Conservation (phyloP, 1,140 invertebrate genomes). For the Drusus annulatus region DNA sequence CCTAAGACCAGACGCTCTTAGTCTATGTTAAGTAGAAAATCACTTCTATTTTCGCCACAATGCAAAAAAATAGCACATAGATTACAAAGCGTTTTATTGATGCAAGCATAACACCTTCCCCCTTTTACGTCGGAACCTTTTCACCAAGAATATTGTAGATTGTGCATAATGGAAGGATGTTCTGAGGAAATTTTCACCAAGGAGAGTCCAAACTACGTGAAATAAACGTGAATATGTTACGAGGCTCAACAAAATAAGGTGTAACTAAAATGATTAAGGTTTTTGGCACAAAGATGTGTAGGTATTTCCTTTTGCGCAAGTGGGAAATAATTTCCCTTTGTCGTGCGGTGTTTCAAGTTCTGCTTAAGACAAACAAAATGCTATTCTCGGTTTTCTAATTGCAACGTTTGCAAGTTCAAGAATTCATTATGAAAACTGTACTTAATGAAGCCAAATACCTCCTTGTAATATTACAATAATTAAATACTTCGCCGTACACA, state of each 20-base stretch:
- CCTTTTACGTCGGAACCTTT: background rate
- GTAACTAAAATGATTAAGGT: background rate
- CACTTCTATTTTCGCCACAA: background rate
- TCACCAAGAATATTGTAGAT: background rate
- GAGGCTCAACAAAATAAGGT: background rate
- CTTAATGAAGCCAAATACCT: slow-evolving; percentile 32
- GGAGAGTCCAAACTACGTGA: background rate
- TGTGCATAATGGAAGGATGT: background rate
- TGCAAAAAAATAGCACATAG: background rate
- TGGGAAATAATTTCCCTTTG: too few relatives aligned
- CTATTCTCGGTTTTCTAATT: slow-evolving; percentile 58
- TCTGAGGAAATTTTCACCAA: background rate
- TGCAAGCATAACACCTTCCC: background rate
- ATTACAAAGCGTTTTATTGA: too few relatives aligned
- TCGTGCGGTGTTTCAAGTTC: background rate
- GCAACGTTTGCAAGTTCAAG: slow-evolving; percentile 55
- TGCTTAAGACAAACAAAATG: slow-evolving; percentile 12
- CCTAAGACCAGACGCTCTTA: background rate
- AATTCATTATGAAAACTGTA: slow-evolving; percentile 50
- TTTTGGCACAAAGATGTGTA: too few relatives aligned
- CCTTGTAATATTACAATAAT: slow-evolving; percentile 33
- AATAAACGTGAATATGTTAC: background rate
- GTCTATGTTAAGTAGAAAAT: background rate
- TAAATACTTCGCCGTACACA: slow-evolving; percentile 9
- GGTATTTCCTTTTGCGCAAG: too few relatives aligned